Base-by-base conservation (phyloP, 2,888 invertebrate genomes). In the Sceliomorpha sp. region DNA sequence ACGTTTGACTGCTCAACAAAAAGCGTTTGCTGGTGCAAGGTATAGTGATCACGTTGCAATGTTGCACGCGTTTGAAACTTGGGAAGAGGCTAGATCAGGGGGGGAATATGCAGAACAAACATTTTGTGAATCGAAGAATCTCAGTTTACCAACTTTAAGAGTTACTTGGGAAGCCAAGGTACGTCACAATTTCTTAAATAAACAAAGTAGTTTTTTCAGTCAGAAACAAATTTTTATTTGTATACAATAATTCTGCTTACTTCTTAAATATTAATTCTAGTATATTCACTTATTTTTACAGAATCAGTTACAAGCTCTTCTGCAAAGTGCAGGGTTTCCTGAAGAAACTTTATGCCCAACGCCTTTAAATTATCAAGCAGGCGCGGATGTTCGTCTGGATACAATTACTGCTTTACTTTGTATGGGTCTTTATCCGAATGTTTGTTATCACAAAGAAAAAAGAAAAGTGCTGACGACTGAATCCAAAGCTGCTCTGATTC, bases 1-100 rank as follows among this genome's bases (percentile, higher is more conserved):
- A 3, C 90, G 97, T 9, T 90, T 99, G 63, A 93, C 94, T 5
- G 92, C 92, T 76, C 95, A 95, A 75, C 98, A 99, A 88, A 92
- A 95, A 60, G 94, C 94, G 17, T 91, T 99, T 70, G 94, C 96
- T 1, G 98, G 98, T 0, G 93, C 93, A 50, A 90, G 97, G 39
- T 95, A 93, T 80, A 98, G 98, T 2, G 99, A 99, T 88, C 99
- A 99, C 84, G 94, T 98, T 9, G 98, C 98, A 2, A 94, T 98
- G 93, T 90, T 99, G 14, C 95, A 96, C 76, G 98, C 96, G 5
- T 97, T 95, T 83, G 96, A 98, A 89, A 91, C 94, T 88, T 95
- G 95, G 95, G 93, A 94, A 75, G 90, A 91, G 66, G 93, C 93
- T 24, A 89, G 91, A 48, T 83, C 90, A 1, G 92, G 92, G 13